phyloP scores from a whole-genome alignment of 2,888 invertebrate species.

The Dilophus febrilis region DNA sequence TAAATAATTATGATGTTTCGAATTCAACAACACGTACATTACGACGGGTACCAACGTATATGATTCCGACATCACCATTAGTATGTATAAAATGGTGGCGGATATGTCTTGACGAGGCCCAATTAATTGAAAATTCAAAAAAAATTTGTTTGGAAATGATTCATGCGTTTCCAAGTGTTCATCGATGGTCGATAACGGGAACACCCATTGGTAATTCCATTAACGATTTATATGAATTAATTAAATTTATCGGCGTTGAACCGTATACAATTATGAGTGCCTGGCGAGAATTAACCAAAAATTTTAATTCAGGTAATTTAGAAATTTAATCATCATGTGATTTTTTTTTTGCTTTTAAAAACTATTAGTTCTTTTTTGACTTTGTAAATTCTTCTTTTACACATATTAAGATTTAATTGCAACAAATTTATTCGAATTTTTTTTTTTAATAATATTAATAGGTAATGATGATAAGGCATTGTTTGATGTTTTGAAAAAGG shows the following conservation, averaged over 20 bases:
- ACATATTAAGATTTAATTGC: too few relatives aligned
- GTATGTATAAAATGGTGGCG: slow-evolving; percentile 58
- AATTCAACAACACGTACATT: slow-evolving; percentile 19
- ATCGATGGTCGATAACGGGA: slow-evolving; percentile 61
- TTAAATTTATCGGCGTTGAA: slow-evolving; percentile 28
- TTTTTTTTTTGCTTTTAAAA: background rate
- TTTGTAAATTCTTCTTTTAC: background rate
- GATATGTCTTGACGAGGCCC: slow-evolving; percentile 62
- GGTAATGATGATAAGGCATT: slow-evolving; percentile 18
- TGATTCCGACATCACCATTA: slow-evolving; percentile 48
- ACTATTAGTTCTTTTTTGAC: background rate
- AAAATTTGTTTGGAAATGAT: slow-evolving; percentile 36
- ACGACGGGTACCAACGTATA: slow-evolving; percentile 42
- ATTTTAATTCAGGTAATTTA: slow-evolving; percentile 12
- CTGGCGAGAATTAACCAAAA: slow-evolving; percentile 19
- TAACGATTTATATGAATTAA: slow-evolving; percentile 29
- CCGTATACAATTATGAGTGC: slow-evolving; percentile 16
- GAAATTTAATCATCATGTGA: background rate
- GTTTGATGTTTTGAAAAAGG: slow-evolving; percentile 33
- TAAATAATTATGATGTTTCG: slow-evolving; percentile 33
- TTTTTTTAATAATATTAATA: too few relatives aligned
- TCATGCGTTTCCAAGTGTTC: slow-evolving; percentile 26
- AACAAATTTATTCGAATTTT: too few relatives aligned
- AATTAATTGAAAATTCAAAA: slow-evolving; percentile 50
- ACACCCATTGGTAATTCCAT: slow-evolving; percentile 47